A percentile compares a stretch with the other conserved stretches of the same genome.
These are phyloP conservation scores for Hanleya hanleyi DNA, from an alignment of 2,888 invertebrate genomes.

Conservation along the genomic window DNA sequence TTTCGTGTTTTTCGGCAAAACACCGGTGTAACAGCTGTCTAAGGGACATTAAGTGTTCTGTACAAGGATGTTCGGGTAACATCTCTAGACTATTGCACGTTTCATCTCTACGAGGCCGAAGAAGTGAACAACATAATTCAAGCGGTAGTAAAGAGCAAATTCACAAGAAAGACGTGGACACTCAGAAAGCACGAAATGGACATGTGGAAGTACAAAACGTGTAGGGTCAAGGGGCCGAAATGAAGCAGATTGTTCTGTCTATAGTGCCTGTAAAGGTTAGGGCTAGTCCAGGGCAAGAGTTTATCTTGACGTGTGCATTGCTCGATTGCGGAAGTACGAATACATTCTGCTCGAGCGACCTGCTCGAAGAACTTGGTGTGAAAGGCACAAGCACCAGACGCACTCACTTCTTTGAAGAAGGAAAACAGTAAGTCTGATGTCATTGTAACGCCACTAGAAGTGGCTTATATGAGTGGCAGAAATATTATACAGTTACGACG, in stretches of 20 bases:
- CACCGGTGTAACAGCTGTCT: neutral
- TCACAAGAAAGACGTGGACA: too few relatives aligned
- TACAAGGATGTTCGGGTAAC: neutral
- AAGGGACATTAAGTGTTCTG: neutral
- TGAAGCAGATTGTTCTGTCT: neutral
- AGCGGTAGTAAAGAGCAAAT: too few relatives aligned
- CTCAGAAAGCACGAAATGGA: too few relatives aligned
- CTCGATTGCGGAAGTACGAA: neutral
- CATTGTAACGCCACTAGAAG: neutral
- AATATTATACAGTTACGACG: neutral
- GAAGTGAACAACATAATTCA: too few relatives aligned
- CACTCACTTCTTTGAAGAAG: neutral
- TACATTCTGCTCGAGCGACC: neutral
- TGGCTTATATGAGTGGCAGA: neutral
- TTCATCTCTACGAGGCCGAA: too few relatives aligned
- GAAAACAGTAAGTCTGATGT: neutral
- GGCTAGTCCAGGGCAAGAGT: neutral
- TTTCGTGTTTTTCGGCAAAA: neutral
- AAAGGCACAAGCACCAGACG: neutral
- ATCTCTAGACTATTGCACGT: neutral
- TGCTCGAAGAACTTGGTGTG: neutral
- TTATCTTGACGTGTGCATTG: neutral
- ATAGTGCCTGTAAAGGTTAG: neutral
- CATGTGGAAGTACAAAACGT: too few relatives aligned
- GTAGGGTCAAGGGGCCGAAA: neutral